Evolutionary conservation across 2,797 vertebrate species (phyloP), one percentile per base, ranked within the genome.

Genomic region (Bovichtus variegatus): DNA sequence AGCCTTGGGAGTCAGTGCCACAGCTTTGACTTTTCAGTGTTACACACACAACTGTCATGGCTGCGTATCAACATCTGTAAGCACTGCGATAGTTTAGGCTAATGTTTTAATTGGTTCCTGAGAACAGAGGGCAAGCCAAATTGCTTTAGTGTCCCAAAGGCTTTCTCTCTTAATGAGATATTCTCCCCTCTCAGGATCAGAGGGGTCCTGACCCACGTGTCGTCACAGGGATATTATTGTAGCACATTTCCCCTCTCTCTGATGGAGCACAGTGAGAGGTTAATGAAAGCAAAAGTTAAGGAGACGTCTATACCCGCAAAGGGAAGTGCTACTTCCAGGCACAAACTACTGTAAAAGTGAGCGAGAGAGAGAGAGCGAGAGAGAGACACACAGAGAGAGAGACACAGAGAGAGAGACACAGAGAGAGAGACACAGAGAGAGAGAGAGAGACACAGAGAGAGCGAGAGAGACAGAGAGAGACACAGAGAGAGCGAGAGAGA

Each of bases 31-130:
- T 85, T 78, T 81, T 80, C 58, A 49, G 38, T 51, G 60, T 78
- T 62, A 8, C 1, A 47, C 72, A 74, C 66, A 57, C 76, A 87
- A 82, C 74, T 40, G 81, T 87, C 81, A 78, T 78, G 65, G 75
- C 81, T 60, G 51, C 15, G 74, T 82, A 78, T 90, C 91, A 90
- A 89, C 91, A 93, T 92, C 85, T 90, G 88, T 58, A 87, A 88
- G 84, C 76, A 18, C 80, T 60, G 88, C 64, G 57, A 85, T 85
- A 88, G 91, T 91, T 94, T 91, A 87, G 90, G 87, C 89, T 92
- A 92, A 93, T 92, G 91, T 92, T 94, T 94, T 94, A 94, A 94
- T 95, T 95, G 91, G 90, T 88, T 93, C 90, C 85, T 57, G 59
- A 91, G 91, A 93, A 94, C 90, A 92, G 88, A 92, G 93, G 91